These are phyloP conservation scores for Peromyscus polionotus DNA, from an alignment of 2,113 vertebrate species.

Conservation along the genomic window DNA sequence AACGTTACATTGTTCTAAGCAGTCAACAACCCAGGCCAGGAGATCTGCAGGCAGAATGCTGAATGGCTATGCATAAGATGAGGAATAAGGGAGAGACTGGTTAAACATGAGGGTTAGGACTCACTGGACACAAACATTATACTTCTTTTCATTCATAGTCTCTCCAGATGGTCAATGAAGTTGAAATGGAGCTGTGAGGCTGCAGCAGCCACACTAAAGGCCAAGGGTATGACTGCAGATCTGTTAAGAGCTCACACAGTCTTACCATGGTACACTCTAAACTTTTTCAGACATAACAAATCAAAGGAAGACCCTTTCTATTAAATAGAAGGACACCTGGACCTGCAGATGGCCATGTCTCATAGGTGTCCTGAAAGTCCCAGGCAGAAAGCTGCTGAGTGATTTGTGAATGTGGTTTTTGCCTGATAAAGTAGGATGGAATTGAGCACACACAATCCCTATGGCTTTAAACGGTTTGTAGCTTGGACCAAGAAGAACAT, in stretches of 20 bases:
- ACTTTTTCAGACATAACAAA: background rate
- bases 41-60: background rate
- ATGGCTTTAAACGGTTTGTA: background rate
- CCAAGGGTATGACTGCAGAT: background rate
- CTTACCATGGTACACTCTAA: background rate
- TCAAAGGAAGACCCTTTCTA: background rate
- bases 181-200: slow-evolving; percentile 25
- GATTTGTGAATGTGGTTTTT: background rate
- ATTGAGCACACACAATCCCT: background rate
- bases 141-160: background rate
- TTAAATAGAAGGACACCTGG: background rate
- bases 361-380: background rate
- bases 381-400: background rate
- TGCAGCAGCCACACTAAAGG: background rate
- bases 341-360: background rate
- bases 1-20: background rate
- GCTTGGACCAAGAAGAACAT: background rate
- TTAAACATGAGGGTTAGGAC: slow-evolving; percentile 14
- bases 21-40: background rate
- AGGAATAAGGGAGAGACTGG: background rate
- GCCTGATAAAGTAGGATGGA: background rate
- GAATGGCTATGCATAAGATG: background rate
- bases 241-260: background rate
- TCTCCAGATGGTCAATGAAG: slow-evolving; percentile 37
- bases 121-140: background rate